These are phyloP conservation scores for Drosophila melanosoma DNA, from an alignment of 2,888 invertebrate species.

Conservation along the genomic window DNA sequence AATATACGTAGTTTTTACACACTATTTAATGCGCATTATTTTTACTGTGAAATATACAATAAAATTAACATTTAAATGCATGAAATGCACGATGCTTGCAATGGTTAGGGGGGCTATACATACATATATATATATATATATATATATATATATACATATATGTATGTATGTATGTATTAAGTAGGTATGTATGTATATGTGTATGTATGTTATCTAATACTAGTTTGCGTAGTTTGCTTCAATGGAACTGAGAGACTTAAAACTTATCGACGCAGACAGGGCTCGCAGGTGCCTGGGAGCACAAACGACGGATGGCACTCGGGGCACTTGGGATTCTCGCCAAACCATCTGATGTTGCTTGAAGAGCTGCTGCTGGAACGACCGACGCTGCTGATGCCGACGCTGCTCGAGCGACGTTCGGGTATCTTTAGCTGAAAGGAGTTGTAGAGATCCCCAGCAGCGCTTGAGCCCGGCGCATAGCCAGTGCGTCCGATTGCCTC, in stretches of 20 bases:
- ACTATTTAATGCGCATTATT: conserved; percentile 67
- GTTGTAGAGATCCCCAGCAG: conserved; percentile 86
- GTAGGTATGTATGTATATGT: conserved; percentile 4
- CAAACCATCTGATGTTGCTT: conserved; percentile 84
- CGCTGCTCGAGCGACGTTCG: conserved; percentile 78
- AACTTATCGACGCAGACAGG: conserved; percentile 86
- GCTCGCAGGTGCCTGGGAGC: conserved; percentile 88
- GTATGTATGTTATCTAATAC: conserved; percentile 46
- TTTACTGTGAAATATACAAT: conserved; percentile 77
- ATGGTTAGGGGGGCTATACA: conserved; percentile 18
- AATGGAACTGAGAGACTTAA: conserved; percentile 38
- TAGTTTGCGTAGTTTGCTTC: conserved; percentile 39
- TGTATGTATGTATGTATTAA: conserved; percentile 2
- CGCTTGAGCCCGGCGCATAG: conserved; percentile 79
- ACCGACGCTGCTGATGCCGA: conserved; percentile 20
- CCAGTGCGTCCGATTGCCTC: conserved; percentile 87
- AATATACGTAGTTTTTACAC: conserved; percentile 57
- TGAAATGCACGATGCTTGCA: conserved; percentile 54
- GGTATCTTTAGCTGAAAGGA: conserved; percentile 88
- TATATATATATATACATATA: neutral
- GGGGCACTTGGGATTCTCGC: conserved; percentile 88
- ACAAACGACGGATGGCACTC: conserved; percentile 88
- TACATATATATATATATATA: conserved; percentile 2
- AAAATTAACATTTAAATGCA: conserved; percentile 79
- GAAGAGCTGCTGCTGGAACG: conserved; percentile 38